phyloP scores from a whole-genome alignment of 2,113 vertebrate species.

The Pristiophorus japonicus region DNA sequence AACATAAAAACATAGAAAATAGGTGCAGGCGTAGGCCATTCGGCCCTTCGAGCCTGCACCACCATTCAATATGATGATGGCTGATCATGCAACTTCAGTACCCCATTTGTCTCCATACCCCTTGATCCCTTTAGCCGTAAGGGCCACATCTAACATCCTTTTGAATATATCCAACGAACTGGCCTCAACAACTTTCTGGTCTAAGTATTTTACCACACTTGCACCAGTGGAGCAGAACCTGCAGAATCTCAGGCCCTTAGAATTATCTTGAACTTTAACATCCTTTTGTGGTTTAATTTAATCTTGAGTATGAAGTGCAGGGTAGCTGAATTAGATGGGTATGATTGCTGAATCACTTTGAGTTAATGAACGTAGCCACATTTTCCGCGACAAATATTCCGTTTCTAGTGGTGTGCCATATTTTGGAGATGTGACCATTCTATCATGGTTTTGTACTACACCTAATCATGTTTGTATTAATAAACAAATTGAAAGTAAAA shows the following conservation, averaged over 20 bases:
- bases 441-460: neutral
- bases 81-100: too few relatives aligned
- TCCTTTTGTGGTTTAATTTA: neutral
- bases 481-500: neutral
- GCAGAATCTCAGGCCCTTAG: neutral
- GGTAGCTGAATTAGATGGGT: neutral
- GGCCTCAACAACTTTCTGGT: too few relatives aligned
- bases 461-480: neutral
- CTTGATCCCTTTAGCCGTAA: too few relatives aligned
- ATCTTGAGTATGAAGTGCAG: neutral
- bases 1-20: too few relatives aligned
- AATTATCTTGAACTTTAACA: neutral
- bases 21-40: too few relatives aligned
- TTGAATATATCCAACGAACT: too few relatives aligned
- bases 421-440: neutral
- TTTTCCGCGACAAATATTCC: neutral
- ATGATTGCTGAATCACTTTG: neutral
- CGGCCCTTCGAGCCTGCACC: too few relatives aligned
- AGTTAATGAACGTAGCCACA: neutral
- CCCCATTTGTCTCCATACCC: too few relatives aligned
- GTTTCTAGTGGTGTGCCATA: neutral
- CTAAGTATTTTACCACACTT: neutral
- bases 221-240: neutral
- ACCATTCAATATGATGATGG: too few relatives aligned
- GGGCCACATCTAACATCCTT: too few relatives aligned